Base-by-base conservation (phyloP, 2,888 invertebrate genomes). In the Tenthredo amoena region DNA sequence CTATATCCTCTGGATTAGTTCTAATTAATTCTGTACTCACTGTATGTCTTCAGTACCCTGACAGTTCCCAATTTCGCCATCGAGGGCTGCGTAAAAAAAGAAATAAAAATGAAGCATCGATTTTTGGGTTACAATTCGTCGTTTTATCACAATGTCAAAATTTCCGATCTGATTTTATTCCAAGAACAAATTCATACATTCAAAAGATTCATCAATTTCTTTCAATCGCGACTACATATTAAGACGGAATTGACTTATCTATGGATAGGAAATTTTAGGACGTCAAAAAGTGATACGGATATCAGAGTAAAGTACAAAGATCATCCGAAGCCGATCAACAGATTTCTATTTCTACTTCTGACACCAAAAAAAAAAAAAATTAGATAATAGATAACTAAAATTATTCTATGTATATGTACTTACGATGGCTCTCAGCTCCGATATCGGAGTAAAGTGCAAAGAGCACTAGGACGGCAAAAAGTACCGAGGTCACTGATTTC, bases 391-490 rank as follows among this genome's bases (percentile, higher is more conserved):
- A 15, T 34, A 31, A 15, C 10, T 26, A 26, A 4, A 68, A 18
- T 10, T 34, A 72, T 40, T 43, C 7, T n/a, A 1, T n/a, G 6
- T 7, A 21, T 50, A n/a, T n/a, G 6, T 31, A 55, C 77, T 77
- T 7, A 77, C 77, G 18, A 10, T 6, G 55, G 6, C n/a, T 55
- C 55, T 6, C 12, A 21, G 74, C 77, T 26, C 26, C 40, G 47
- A 77, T 77, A 34, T 50, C 55, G 34, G 34, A 50, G 34, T 50
- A 34, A 18, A 77, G 55, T n/a, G 55, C 77, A 31, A 77, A 50
- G 7, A 77, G 55, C 31, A 77, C 55, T 34, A 77, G 5, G 1
- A 34, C 55, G 9, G 34, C 5, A 21, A 77, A 34, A 34, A 77
- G 1, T 34, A 50, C 12, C 15, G 31, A 77, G 9, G 21, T 15